Evolutionary conservation across 2,888 invertebrate genomes (phyloP).

Genomic region (Hemithea aestivaria): DNA sequence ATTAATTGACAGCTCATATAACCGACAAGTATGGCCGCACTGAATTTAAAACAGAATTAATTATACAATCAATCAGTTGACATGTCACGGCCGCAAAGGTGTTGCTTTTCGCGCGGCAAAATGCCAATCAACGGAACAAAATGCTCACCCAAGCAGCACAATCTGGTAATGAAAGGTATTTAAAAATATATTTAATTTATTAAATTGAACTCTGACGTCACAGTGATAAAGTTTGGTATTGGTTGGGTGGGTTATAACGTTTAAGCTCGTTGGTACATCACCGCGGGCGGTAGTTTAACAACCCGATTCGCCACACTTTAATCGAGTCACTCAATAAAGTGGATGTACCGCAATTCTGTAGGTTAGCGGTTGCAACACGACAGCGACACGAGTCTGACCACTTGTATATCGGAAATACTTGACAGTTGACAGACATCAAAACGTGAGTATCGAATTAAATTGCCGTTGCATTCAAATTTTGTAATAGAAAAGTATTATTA

Average conservation of each 20-base stretch:
- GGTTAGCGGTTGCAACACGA: no score
- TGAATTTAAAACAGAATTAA: slow-evolving; percentile 74
- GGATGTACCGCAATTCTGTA: no score
- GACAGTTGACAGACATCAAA: no score
- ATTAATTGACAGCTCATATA: slow-evolving; percentile 73
- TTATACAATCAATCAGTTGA: slow-evolving; percentile 75
- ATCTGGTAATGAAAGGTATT: slow-evolving; percentile 30
- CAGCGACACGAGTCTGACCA: no score
- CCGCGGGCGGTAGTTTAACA: slow-evolving; percentile 56
- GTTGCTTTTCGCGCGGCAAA: slow-evolving; percentile 73
- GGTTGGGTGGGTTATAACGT: slow-evolving; percentile 11
- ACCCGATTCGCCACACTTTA: slow-evolving; percentile 69
- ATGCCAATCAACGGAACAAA: slow-evolving; percentile 72
- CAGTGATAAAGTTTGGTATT: slow-evolving; percentile 33
- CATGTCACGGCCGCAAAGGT: slow-evolving; percentile 70
- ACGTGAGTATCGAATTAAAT: no score
- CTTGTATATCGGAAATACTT: no score
- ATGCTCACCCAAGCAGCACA: slow-evolving; percentile 57
- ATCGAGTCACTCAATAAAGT: slow-evolving; percentile 64
- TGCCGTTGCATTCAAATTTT: no score
- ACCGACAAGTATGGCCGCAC: slow-evolving; percentile 58
- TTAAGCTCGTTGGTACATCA: slow-evolving; percentile 27
- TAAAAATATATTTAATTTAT: slow-evolving; percentile 6
- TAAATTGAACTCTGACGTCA: slow-evolving; percentile 37
- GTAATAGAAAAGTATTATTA: no score